Base-by-base conservation (phyloP, 2,113 vertebrate species). In the Holacanthus passer region DNA sequence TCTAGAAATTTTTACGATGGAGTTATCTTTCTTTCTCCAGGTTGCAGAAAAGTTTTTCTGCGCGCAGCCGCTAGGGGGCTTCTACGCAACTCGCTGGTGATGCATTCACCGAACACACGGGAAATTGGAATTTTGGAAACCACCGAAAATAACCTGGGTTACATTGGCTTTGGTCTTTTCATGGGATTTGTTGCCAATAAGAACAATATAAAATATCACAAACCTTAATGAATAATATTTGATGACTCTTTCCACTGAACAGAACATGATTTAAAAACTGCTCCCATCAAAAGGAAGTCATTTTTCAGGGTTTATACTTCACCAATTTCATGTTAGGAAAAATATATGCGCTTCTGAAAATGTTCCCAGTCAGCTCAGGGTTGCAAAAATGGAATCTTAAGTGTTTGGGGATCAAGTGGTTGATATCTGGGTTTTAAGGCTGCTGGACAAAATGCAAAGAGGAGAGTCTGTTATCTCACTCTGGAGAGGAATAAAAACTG, bases 401-500 rank as follows among this genome's bases (percentile, higher is more conserved):
- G 0, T 29, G 45, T 41, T 43, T 29, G 10, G 16, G 14, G 6
- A 48, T 69, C 5, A 59, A 39, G 17, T 22, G n/a, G 53, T 77
- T 65, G 14, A 68, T 53, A 27, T 60, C 32, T 71, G 9, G 7
- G 59, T 65, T 65, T 76, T 31, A n/a, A 13, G 35, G 17, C 9
- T 39, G 58, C 12, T 24, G 9, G 16, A 62, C 22, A 27, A 50
- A 60, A 73, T 22, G 4, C 19, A 74, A 19, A 24, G n/a, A 75
- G 20, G 39, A 55, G 22, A 52, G 3, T 56, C n/a, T 24, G 35
- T 10, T 27, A 53, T 73, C n/a, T 59, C 53, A 22, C 65, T 76
- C 20, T 29, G 39, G 53, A 63, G 24, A 70, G 37, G 16, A 66
- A 58, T 41, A 27, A 47, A 84, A 79, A 77, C 55, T n/a, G 10